A percentile compares a stretch with the other conserved stretches of the same genome.
These are phyloP conservation scores for Muricea muricata DNA, from an alignment of 92 coral and sea anemone genomes.

Conservation along the genomic window DNA sequence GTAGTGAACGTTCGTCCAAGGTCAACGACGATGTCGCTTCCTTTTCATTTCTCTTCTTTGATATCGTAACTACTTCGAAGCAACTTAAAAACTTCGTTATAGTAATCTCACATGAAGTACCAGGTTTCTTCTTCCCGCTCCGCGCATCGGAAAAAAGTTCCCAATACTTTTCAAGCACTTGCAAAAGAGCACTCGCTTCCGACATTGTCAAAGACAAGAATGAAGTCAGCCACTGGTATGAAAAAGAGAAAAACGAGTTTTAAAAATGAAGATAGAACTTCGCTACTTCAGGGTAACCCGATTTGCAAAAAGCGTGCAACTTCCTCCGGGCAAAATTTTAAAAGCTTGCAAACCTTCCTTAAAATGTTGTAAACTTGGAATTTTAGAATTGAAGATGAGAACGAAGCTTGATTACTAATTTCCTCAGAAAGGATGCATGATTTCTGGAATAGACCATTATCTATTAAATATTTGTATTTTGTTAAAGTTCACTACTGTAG, in stretches of 20 bases:
- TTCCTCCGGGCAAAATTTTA: too few species aligned
- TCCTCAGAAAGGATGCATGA: too few species aligned
- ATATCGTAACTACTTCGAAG: conserved; percentile 74
- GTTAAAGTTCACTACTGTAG: too few species aligned
- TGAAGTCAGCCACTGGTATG: conserved; percentile 71
- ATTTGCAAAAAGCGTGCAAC: too few species aligned
- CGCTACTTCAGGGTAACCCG: too few species aligned
- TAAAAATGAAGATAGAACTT: too few species aligned
- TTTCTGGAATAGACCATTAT: too few species aligned
- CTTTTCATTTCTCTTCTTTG: conserved; percentile 23
- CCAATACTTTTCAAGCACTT: conserved; percentile 60
- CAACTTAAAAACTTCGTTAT: conserved; percentile 87
- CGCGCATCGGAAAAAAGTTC: conserved; percentile 20
- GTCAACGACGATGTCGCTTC: not conserved
- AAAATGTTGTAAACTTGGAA: too few species aligned
- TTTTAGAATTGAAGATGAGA: too few species aligned
- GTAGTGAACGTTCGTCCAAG: not conserved
- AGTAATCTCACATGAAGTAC: conserved; percentile 50
- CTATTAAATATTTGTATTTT: too few species aligned
- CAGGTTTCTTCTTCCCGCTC: conserved; percentile 19
- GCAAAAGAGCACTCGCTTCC: conserved; percentile 76
- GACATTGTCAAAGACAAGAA: conserved; percentile 81
- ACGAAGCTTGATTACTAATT: too few species aligned
- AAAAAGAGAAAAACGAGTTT: not conserved
- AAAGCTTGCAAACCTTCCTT: too few species aligned